Evolutionary conservation across 2,797 vertebrate genomes (phyloP).

Genomic region (Sebastes steindachneri): DNA sequence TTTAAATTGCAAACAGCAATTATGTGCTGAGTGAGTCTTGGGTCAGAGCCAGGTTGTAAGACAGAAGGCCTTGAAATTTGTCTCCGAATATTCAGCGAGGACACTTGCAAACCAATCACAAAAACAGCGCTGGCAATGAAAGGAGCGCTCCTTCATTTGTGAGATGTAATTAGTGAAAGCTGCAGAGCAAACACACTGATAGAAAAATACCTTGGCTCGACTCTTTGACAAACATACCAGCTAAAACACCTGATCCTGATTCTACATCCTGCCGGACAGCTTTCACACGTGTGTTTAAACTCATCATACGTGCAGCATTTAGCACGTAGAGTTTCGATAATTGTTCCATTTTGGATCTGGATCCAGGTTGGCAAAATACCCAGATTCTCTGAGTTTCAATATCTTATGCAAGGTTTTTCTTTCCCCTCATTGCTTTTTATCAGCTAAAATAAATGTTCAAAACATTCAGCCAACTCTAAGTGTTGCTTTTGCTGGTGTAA

Average conservation of each 20-base stretch:
- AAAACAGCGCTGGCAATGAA: not conserved
- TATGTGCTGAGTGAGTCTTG: not conserved
- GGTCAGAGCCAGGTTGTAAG: not conserved
- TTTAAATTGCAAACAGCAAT: slow-evolving; percentile 1
- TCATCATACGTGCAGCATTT: not conserved
- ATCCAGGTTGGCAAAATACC: too few relatives aligned
- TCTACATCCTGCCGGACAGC: not conserved
- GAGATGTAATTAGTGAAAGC: not conserved
- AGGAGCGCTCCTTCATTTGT: not conserved
- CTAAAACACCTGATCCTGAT: not conserved
- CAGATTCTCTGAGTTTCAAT: not conserved
- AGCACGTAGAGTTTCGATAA: not conserved
- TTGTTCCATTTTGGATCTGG: not conserved
- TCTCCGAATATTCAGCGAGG: not conserved
- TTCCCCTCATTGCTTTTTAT: not conserved
- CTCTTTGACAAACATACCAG: not conserved
- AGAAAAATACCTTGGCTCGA: not conserved
- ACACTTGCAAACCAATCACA: not conserved
- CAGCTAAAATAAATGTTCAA: not conserved
- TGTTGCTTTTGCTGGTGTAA: not conserved
- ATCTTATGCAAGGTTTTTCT: not conserved
- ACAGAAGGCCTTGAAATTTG: not conserved
- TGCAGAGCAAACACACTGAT: not conserved
- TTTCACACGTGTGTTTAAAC: not conserved
- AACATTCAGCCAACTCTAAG: not conserved